Evolutionary conservation across 2,113 vertebrate genomes (phyloP).

Genomic region (Limnothrissa miodon): DNA sequence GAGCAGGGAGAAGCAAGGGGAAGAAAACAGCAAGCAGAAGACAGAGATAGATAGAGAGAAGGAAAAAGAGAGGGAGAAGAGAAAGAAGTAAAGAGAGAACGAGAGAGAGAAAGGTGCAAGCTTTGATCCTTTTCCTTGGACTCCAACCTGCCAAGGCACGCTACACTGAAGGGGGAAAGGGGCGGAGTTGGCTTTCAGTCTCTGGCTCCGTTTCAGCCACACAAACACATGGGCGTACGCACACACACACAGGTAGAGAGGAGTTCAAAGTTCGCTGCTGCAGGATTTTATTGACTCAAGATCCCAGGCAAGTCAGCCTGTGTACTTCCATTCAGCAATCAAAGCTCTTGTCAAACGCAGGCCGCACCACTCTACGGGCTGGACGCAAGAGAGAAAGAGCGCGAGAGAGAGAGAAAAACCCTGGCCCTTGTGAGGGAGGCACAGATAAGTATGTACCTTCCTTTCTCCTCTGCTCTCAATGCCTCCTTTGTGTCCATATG

Average conservation of each 20-base stretch:
- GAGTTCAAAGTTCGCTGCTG: constrained; percentile 40
- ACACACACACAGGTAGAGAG: constrained; percentile 33
- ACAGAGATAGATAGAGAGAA: constrained; percentile 13
- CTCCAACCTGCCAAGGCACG: constrained; percentile 42
- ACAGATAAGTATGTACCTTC: constrained; percentile 40
- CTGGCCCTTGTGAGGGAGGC: constrained; percentile 41
- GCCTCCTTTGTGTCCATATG: constrained; percentile 38
- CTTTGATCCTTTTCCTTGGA: constrained; percentile 41
- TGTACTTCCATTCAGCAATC: constrained; percentile 40
- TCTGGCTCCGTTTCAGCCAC: neutral
- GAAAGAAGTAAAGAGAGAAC: constrained; percentile 7
- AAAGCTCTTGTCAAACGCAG: constrained; percentile 10
- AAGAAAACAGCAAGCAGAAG: constrained; percentile 21
- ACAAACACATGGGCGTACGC: constrained; percentile 14
- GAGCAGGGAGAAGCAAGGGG: neutral
- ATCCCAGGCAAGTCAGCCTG: constrained; percentile 24
- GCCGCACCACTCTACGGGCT: neutral
- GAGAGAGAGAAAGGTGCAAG: constrained; percentile 30
- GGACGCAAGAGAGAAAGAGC: constrained; percentile 13
- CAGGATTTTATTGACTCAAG: constrained; percentile 29
- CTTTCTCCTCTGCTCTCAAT: constrained; percentile 35
- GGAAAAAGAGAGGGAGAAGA: constrained; percentile 20
- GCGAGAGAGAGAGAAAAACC: constrained; percentile 10
- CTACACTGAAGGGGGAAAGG: constrained; percentile 31
- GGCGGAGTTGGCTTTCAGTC: constrained; percentile 24